These are phyloP conservation scores for Marcusenius ussheri DNA, from an alignment of 2,113 vertebrate genomes.

Conservation along the genomic window DNA sequence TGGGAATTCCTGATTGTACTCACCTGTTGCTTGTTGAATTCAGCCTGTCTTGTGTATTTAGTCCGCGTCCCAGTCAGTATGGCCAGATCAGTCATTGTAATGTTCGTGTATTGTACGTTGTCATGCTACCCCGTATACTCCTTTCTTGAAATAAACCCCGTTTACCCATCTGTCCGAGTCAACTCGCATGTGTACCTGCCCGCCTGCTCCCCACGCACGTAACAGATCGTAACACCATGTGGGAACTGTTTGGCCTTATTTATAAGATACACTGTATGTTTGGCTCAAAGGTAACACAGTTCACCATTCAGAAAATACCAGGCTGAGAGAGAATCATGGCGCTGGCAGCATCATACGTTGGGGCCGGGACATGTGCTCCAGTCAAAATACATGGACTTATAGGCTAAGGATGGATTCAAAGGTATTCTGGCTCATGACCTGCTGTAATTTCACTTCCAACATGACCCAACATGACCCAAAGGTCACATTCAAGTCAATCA, in stretches of 20 bases:
- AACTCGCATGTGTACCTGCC: too few species aligned
- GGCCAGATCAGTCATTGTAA: too few species aligned
- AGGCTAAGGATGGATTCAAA: background rate
- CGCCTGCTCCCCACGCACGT: too few species aligned
- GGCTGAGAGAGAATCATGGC: background rate
- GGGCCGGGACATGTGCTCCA: background rate
- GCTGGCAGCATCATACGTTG: background rate
- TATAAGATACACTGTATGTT: background rate
- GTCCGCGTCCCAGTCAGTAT: too few species aligned
- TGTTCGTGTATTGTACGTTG: too few species aligned
- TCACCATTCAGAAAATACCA: background rate
- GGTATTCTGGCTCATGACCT: background rate
- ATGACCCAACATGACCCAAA: background rate
- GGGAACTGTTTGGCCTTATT: background rate
- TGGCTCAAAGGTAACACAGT: background rate
- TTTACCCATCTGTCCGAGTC: too few species aligned
- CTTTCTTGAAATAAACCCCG: too few species aligned
- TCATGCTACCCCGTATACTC: too few species aligned
- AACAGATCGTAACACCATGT: background rate
- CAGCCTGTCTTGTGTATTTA: too few species aligned
- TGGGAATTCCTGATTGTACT: too few species aligned
- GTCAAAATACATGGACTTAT: background rate
- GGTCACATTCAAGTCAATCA: background rate
- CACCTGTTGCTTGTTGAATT: too few species aligned
- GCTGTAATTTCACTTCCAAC: background rate